These are phyloP conservation scores for Iguana delicatissima DNA, from an alignment of 2,797 vertebrate species.

Conservation along the genomic window DNA sequence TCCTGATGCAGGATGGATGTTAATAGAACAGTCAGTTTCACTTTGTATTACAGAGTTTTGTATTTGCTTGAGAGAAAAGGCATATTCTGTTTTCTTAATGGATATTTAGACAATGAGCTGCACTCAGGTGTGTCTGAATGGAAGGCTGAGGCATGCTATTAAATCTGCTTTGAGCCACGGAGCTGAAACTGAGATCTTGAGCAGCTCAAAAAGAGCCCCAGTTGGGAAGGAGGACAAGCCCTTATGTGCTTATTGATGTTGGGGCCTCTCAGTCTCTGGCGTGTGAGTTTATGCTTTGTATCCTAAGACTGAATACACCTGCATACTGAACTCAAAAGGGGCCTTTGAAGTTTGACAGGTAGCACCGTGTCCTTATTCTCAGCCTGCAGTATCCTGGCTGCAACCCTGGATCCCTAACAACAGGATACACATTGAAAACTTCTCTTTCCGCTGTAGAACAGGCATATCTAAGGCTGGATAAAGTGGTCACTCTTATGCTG, in stretches of 20 bases:
- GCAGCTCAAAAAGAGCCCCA: neutral
- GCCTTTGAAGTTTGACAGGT: neutral
- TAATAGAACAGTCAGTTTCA: conserved; percentile 76
- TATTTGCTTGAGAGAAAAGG: conserved; percentile 49
- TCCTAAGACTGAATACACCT: conserved; percentile 15
- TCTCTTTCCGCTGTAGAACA: neutral
- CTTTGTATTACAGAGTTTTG: conserved; percentile 59
- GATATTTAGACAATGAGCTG: conserved; percentile 7
- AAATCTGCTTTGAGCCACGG: neutral
- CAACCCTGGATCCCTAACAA: neutral
- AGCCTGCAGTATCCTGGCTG: neutral
- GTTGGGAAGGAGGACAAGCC: conserved; percentile 27
- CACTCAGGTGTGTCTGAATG: fast-evolving
- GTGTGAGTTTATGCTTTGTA: neutral
- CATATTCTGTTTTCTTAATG: neutral
- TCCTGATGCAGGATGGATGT: conserved; percentile 70
- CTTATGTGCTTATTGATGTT: neutral
- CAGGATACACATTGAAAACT: neutral
- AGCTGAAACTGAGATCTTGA: conserved; percentile 16
- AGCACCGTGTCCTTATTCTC: neutral
- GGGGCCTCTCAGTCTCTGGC: neutral
- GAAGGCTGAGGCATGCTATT: fast-evolving
- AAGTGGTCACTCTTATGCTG: neutral
- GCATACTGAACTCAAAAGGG: conserved; percentile 7
- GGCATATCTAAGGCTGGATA: neutral